Evolutionary conservation across 2,113 vertebrate species (phyloP).

Genomic region (Meles meles): DNA sequence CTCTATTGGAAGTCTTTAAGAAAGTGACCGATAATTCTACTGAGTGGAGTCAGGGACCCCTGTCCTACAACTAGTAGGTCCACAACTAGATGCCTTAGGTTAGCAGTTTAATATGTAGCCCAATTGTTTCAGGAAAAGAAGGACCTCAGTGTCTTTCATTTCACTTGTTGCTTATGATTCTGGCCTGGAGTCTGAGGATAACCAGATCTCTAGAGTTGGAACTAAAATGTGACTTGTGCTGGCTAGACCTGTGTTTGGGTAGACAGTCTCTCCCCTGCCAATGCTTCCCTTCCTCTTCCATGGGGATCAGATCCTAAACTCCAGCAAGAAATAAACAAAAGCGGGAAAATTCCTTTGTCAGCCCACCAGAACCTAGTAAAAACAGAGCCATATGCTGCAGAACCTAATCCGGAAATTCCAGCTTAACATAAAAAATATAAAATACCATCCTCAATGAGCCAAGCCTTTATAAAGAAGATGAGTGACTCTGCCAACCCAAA

Average conservation of each 20-base stretch:
- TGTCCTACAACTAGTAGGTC: neutral
- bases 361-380: constrained; percentile 64
- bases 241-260: constrained; percentile 61
- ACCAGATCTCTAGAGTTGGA: constrained; percentile 64
- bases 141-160: constrained; percentile 48
- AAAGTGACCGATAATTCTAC: neutral
- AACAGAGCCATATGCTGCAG: constrained; percentile 56
- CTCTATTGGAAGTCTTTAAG: neutral
- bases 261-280: constrained; percentile 51
- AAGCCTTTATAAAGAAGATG: constrained; percentile 58
- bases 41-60: neutral
- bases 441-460: neutral
- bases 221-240: constrained; percentile 58
- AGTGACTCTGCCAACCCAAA: constrained; percentile 48
- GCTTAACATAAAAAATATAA: constrained; percentile 36
- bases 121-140: constrained; percentile 56
- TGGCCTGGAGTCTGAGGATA: constrained; percentile 50
- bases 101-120: neutral
- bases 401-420: constrained; percentile 64
- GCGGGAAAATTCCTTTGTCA: constrained; percentile 57
- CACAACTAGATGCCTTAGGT: neutral
- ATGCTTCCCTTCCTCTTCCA: constrained; percentile 46
- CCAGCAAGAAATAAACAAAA: constrained; percentile 7
- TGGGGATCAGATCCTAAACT: constrained; percentile 61
- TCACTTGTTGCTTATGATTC: constrained; percentile 6